phyloP scores from a whole-genome alignment of 2,888 invertebrate species.

The Tetragonisca angustula region DNA sequence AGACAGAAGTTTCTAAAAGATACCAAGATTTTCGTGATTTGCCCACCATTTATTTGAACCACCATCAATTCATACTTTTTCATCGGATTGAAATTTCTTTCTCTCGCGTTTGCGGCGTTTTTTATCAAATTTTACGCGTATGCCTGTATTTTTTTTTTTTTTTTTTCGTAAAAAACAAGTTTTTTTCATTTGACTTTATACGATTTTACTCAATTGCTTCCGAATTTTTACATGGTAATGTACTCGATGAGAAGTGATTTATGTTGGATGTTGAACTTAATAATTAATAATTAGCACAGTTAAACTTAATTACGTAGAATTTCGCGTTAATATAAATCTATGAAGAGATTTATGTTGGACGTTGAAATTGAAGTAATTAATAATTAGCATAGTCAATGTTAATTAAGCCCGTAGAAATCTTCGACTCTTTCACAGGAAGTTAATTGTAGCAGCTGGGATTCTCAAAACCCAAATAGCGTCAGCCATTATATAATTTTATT shows the following conservation, averaged over 20 bases:
- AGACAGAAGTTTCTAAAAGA: neutral
- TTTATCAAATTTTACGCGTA: neutral
- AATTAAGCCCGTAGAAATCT: neutral
- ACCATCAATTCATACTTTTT: neutral
- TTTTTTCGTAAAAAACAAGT: neutral
- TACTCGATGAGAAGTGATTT: neutral
- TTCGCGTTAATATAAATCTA: too few relatives aligned
- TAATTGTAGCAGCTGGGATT: too few relatives aligned
- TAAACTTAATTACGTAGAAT: neutral
- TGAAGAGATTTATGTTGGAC: neutral
- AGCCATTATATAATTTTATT: neutral
- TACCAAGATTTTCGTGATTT: neutral
- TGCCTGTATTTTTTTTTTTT: neutral
- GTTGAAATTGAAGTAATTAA: neutral
- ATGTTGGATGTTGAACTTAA: neutral
- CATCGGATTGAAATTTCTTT: neutral
- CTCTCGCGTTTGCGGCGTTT: neutral
- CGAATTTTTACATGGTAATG: neutral
- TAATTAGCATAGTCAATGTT: neutral
- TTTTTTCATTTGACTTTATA: neutral
- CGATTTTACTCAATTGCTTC: neutral
- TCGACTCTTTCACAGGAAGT: too few relatives aligned
- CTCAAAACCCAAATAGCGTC: neutral
- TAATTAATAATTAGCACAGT: neutral
- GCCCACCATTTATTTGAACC: neutral